phyloP scores from a whole-genome alignment of 2,113 vertebrate genomes.

The Epinephelus lanceolatus region DNA sequence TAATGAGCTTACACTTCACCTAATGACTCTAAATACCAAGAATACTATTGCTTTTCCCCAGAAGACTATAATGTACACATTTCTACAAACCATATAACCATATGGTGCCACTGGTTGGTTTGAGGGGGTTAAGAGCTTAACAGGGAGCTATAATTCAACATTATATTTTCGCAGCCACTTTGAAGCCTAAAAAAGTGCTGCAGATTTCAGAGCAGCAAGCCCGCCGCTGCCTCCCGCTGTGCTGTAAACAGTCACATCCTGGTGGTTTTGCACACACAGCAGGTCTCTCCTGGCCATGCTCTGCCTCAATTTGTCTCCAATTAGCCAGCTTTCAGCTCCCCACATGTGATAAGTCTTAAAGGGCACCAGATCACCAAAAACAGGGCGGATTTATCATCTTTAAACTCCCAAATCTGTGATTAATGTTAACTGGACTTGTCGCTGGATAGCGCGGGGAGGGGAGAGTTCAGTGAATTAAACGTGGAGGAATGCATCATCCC shows the following conservation, averaged over 20 bases:
- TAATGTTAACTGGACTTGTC: slow-evolving; percentile 49
- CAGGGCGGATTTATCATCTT: slow-evolving; percentile 39
- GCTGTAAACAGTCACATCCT: slow-evolving; percentile 56
- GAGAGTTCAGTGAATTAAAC: slow-evolving; percentile 38
- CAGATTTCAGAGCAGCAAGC: slow-evolving; percentile 36
- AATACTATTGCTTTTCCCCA: slow-evolving; percentile 14
- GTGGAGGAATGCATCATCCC: slow-evolving; percentile 40
- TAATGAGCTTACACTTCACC: slow-evolving; percentile 88
- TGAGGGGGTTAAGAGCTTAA: slow-evolving; percentile 42
- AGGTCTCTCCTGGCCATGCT: slow-evolving; percentile 43
- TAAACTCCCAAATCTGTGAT: slow-evolving; percentile 55
- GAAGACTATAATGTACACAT: not conserved
- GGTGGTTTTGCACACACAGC: slow-evolving; percentile 58
- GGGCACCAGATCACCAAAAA: slow-evolving; percentile 47
- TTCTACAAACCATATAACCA: slow-evolving; percentile 51
- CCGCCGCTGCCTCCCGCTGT: slow-evolving; percentile 42
- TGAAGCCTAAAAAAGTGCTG: slow-evolving; percentile 19
- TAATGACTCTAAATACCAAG: slow-evolving; percentile 25
- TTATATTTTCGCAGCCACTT: slow-evolving; percentile 17
- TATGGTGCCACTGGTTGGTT: slow-evolving; percentile 39
- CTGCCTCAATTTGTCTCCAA: slow-evolving; percentile 51
- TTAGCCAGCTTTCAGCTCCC: slow-evolving; percentile 58
- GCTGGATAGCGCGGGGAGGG: slow-evolving; percentile 4
- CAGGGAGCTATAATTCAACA: slow-evolving; percentile 22
- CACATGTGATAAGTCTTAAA: slow-evolving; percentile 39